Evolutionary conservation across 2,888 invertebrate species (phyloP), one percentile per base, ranked within the genome.

Genomic region (Mamestra brassicae): DNA sequence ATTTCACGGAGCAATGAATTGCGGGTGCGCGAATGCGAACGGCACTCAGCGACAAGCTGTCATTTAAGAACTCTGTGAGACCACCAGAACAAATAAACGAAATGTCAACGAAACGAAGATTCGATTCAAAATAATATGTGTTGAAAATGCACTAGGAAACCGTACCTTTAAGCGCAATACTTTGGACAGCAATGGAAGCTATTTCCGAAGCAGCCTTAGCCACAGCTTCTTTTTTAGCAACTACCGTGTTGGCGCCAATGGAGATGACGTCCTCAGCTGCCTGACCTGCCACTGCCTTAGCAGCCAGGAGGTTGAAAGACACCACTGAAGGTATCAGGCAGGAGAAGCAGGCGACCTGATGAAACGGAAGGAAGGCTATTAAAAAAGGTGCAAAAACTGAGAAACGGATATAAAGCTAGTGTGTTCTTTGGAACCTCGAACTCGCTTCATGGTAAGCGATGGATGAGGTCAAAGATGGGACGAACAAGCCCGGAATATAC

Each of bases 291-390:
- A 66, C 74, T 10, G 50, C 60, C 54, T 71, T 74, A 4, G 79
- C 60, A 2, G 74, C 76, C 7, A 71, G 6, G 7, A 86, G 55
- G 36, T 77, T 68, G 7, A 63, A 34, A 3, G 83, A 67, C 13
- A 71, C 1, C 2, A 74, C 89, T 42, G 92, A 89, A 0, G 89
- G 89, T 62, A 92, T 76, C 55, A 92, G 70, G 75, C 90, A 87
- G 11, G 90, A 88, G 55, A 94, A 80, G 69, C 92, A 93, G 5
- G 91, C 90, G n/a, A 92, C 65, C 95, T 94, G 84, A 5, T 1
- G 8, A 11, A 66, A 38, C 13, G 0, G 3, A 34, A 50, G 26
- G 5, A 10, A 50, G n/a, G 36, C n/a, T 13, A 6, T 55, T 42
- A 26, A 11, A 15, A n/a, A 17, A 26, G 15, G 3, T 38, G 0